These are phyloP conservation scores for Mesorhabditis sp. DNA, from an alignment of 2,888 invertebrate genomes.

Conservation along the genomic window DNA sequence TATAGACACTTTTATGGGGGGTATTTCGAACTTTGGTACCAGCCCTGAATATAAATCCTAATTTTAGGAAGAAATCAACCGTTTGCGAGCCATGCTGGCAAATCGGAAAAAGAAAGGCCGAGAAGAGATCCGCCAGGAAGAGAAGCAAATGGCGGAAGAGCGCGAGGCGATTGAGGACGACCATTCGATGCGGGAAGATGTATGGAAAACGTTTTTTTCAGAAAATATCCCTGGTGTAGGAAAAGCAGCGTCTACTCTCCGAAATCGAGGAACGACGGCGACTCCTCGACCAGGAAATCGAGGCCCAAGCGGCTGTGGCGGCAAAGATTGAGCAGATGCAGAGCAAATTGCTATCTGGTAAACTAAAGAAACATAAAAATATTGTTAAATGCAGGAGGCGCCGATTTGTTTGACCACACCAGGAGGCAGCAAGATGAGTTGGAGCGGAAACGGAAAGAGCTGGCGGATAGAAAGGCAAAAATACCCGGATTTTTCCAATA, in stretches of 20 bases:
- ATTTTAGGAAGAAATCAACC: constrained; percentile 68
- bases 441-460: constrained; percentile 79
- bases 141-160: constrained; percentile 1
- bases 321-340: constrained; percentile 70
- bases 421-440: constrained; percentile 86
- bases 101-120: constrained; percentile 53
- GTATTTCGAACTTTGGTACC: no score
- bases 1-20: no score
- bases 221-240: not conserved
- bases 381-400: constrained; percentile 57
- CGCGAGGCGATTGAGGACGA: not conserved
- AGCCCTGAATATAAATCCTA: constrained; percentile 65
- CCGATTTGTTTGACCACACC: constrained; percentile 89
- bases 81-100: constrained; percentile 34
- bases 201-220: not conserved
- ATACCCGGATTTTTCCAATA: not conserved
- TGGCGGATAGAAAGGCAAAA: constrained; percentile 77
- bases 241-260: not conserved
- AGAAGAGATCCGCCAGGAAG: constrained; percentile 30
- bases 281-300: constrained; percentile 52
- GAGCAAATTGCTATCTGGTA: constrained; percentile 84
- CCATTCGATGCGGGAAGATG: not conserved
- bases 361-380: not conserved
- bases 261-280: constrained; percentile 3
- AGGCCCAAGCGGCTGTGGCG: constrained; percentile 42